Base-by-base conservation (phyloP, 2,888 invertebrate genomes). In the Agelastica alni region DNA sequence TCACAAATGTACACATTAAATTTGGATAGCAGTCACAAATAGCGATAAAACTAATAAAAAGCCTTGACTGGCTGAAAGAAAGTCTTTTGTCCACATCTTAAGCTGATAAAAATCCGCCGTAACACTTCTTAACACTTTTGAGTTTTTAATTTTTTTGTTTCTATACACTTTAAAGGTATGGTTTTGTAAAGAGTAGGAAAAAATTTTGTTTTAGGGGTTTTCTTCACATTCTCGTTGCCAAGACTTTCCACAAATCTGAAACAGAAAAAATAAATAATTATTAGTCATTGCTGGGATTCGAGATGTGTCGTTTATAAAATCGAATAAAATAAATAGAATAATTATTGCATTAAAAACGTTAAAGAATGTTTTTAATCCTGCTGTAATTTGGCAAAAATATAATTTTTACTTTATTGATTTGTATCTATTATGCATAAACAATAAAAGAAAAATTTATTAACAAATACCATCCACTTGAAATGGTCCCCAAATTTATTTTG, bases 1-100 rank as follows among this genome's bases (percentile, higher is more conserved):
- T 70, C 70, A 70, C 69, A 68, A 66, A 68, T 69, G 64, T 70
- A 69, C 67, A 70, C 70, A 66, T 62, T 56, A 57, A 65, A 62
- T 62, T 62, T 61, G 41, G 54, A 60, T 59, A 65, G 65, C 68
- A 65, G 64, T 66, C 68, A 66, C 67, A 62, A 60, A 52, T 61
- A 62, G 59, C 60, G 53, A 45, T 60, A 49, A 60, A 61, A 61
- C 53, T 60, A 59, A 55, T 47, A 60, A 43, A 16, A 46, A 53
- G 49, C 52, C 54, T 49, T 30, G 18, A 49, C 9, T 44, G 53
- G 59, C 49, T 39, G 31, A 51, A 49, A 48, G 28, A 54, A 47
- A 41, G 48, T 48, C 37, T 49, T 30, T 53, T 52, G 31, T 48
- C 30, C 34, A 51, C 41, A 42, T 51, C 34, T 18, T 36, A 53